Evolutionary conservation across 53 echinoderm and acorn worm species (phyloP), one percentile per base, ranked within the genome.

Genomic region (Hippasteria phrygiana): DNA sequence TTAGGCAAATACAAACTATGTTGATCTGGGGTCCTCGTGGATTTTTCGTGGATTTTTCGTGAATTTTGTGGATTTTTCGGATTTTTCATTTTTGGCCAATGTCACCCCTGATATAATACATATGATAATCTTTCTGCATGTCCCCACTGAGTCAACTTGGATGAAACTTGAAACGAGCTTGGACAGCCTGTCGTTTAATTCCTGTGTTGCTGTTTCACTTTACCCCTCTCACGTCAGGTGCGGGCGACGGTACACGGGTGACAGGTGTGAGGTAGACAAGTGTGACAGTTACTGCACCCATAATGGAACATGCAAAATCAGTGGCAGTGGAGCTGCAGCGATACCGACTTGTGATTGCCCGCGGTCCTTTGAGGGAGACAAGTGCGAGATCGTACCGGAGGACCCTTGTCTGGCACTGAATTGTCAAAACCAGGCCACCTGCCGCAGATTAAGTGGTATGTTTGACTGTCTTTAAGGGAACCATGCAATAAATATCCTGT

Each of bases 231-330:
- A 16, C 6, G 50, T 26, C 5, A 95, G 95, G 39, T 95, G 95
- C 48, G 3, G 45, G 4, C 22, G 27, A 1, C 78, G 75, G 37
- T 95, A 87, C 82, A 71, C 74, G 6, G 95, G 95, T 29, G 78
- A 83, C 5, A 48, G 16, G 3, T 95, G 95, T 59, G 78, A 93
- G 24, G 40, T 26, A 5, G 24, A 87, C 56, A 39, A 78, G 26
- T 96, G 96, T 65, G 81, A 64, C 4, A 64, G 71, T 3, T 81
- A 94, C 74, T 96, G 96, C 65, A 62, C 24, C 13, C 94, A 96
- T 75, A 90, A 84, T 18, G 96, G 91, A 5, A 84, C 71, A 0
- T 96, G 96, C 82, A 48, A 36, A 14, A 3, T 83, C 20, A 39
- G 83, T 28, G 41, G 29, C 32, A 67, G 36, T 14, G 91, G 73